Evolutionary conservation across 2,888 invertebrate genomes (phyloP).

Genomic region (Acanthococcus lagerstroemiae): DNA sequence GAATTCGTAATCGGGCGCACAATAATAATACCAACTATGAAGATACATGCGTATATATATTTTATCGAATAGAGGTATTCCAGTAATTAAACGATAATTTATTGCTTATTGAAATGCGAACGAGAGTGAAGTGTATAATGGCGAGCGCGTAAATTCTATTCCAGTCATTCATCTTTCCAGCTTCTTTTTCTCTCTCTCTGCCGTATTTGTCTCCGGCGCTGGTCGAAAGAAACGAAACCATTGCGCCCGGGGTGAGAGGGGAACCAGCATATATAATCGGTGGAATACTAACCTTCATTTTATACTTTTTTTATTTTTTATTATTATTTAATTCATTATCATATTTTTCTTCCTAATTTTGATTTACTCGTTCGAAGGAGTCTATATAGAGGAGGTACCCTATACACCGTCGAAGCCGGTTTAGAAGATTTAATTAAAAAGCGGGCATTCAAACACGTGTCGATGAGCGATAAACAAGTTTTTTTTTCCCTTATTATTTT

Average conservation of each 20-base stretch:
- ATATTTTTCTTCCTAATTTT: constrained; percentile 26
- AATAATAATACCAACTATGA: too few relatives aligned
- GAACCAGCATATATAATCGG: background rate
- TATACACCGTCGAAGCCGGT: constrained; percentile 7
- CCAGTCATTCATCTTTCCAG: background rate
- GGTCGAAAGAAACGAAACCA: too few relatives aligned
- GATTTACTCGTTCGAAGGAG: constrained; percentile 2
- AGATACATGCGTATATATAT: too few relatives aligned
- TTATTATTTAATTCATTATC: constrained; percentile 27
- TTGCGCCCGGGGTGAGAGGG: too few relatives aligned
- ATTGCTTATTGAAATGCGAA: constrained; percentile 28
- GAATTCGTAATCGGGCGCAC: background rate
- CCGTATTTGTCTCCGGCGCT: too few relatives aligned
- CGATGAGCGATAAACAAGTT: constrained; percentile 26
- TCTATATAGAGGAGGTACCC: too few relatives aligned
- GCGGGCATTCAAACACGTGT: constrained; percentile 24
- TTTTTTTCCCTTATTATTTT: background rate
- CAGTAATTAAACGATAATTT: constrained; percentile 28
- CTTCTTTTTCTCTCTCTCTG: too few relatives aligned
- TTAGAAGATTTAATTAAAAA: constrained; percentile 26
- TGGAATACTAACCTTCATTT: constrained; percentile 26
- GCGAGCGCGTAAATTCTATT: background rate
- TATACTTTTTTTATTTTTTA: too few relatives aligned
- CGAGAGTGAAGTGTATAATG: background rate
- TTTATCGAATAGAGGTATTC: background rate